These are phyloP conservation scores for Calypte anna DNA, from an alignment of 2,113 vertebrate genomes.

Conservation along the genomic window DNA sequence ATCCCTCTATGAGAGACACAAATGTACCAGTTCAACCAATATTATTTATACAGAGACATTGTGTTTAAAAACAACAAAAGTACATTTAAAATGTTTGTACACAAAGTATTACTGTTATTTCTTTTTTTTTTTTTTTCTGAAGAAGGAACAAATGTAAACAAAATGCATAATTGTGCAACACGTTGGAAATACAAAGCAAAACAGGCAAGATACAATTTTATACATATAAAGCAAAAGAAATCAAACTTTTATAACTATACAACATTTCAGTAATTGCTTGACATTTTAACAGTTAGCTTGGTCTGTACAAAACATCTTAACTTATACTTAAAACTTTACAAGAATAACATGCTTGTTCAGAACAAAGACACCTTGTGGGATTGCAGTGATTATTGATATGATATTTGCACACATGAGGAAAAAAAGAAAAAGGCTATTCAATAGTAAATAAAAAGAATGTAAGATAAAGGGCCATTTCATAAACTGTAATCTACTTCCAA, in stretches of 20 bases:
- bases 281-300: conserved; percentile 83
- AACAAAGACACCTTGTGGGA: conserved; percentile 80
- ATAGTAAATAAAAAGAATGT: conserved; percentile 54
- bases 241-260: conserved; percentile 80
- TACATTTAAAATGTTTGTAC: conserved; percentile 92
- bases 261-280: conserved; percentile 82
- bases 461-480: conserved; percentile 55
- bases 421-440: conserved; percentile 36
- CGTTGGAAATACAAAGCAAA: conserved; percentile 87
- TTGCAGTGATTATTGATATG: conserved; percentile 60
- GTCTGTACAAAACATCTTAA: conserved; percentile 83
- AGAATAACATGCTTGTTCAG: conserved; percentile 82
- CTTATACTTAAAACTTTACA: conserved; percentile 81
- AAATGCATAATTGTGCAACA: conserved; percentile 88
- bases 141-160: conserved; percentile 91
- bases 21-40: conserved; percentile 84
- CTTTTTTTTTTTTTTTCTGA: conserved; percentile 74
- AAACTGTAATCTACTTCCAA: conserved; percentile 53
- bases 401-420: conserved; percentile 52
- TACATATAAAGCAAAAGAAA: conserved; percentile 83
- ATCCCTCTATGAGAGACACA: conserved; percentile 82
- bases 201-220: conserved; percentile 84
- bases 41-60: conserved; percentile 93
- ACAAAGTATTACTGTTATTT: conserved; percentile 88
- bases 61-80: conserved; percentile 95